phyloP scores from a whole-genome alignment of 1,140 invertebrate species.

The Aradophagus sp. region DNA sequence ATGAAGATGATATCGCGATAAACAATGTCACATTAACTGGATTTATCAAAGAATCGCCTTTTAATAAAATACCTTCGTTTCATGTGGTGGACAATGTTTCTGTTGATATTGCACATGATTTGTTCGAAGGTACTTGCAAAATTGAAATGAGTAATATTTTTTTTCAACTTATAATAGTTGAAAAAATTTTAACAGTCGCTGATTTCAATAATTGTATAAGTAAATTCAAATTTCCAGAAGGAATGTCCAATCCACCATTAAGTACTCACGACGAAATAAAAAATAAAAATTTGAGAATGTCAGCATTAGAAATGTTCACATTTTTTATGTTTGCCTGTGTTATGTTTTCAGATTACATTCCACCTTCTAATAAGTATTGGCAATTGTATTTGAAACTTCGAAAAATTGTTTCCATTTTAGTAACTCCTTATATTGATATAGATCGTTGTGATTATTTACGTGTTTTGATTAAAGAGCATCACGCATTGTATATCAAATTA shows the following conservation, averaged over 20 bases:
- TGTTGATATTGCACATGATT: conserved; percentile 26
- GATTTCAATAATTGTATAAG: neutral
- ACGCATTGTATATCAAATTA: conserved; percentile 27
- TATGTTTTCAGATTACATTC: neutral
- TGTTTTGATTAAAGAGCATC: conserved; percentile 31
- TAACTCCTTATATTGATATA: conserved; percentile 2
- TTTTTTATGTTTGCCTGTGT: conserved; percentile 10
- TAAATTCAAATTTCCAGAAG: conserved; percentile 13
- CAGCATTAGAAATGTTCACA: conserved; percentile 6
- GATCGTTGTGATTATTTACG: conserved; percentile 5
- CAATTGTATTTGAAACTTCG: conserved; percentile 7
- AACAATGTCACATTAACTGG: conserved; percentile 4
- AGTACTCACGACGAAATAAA: no score
- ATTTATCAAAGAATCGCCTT: neutral
- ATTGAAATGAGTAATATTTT: conserved; percentile 8
- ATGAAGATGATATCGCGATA: conserved; percentile 1
- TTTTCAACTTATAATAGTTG: conserved; percentile 2
- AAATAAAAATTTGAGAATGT: conserved; percentile 13
- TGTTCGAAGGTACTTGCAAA: conserved; percentile 18
- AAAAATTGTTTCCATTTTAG: conserved; percentile 15
- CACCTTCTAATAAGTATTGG: conserved; percentile 1
- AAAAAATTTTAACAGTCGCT: neutral
- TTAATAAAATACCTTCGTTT: conserved; percentile 21
- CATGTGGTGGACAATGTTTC: conserved; percentile 15
- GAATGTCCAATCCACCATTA: conserved; percentile 10